phyloP scores from a whole-genome alignment of 2,113 vertebrate genomes.

The Menura novaehollandiae region DNA sequence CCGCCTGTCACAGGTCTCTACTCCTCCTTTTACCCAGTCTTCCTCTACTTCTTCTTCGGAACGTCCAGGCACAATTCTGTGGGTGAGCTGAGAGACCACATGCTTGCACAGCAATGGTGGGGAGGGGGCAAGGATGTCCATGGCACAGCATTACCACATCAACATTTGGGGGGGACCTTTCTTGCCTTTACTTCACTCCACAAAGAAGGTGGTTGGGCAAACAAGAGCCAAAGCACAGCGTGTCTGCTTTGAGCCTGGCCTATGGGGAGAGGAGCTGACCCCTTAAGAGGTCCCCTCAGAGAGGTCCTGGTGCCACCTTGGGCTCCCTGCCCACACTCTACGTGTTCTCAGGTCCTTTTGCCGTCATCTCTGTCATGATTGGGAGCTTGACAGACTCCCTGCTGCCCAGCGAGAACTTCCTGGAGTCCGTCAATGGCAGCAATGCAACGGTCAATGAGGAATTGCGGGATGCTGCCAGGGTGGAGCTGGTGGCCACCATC shows the following conservation, averaged over 20 bases:
- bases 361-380: constrained; percentile 94
- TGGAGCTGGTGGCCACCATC: constrained; percentile 82
- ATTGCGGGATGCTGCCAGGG: constrained; percentile 63
- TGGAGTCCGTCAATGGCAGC: constrained; percentile 53
- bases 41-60: constrained; percentile 91
- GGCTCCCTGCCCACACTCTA: neutral
- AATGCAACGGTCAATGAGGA: constrained; percentile 10
- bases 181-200: neutral
- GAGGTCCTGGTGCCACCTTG: neutral
- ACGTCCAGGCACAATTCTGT: constrained; percentile 91
- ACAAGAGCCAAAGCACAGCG: neutral
- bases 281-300: neutral
- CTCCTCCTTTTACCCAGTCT: constrained; percentile 87
- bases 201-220: neutral
- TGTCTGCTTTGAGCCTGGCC: neutral
- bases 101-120: neutral
- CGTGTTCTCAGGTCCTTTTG: constrained; percentile 83
- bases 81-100: constrained; percentile 71
- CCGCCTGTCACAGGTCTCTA: constrained; percentile 88
- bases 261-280: neutral
- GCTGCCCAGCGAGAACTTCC: constrained; percentile 74
- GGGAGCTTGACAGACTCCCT: constrained; percentile 86
- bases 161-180: fast-evolving
- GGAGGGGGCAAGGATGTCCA: neutral
- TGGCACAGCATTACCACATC: neutral